Conservation (phyloP, 2,888 invertebrate genomes). For the Calephelis perditalis region DNA sequence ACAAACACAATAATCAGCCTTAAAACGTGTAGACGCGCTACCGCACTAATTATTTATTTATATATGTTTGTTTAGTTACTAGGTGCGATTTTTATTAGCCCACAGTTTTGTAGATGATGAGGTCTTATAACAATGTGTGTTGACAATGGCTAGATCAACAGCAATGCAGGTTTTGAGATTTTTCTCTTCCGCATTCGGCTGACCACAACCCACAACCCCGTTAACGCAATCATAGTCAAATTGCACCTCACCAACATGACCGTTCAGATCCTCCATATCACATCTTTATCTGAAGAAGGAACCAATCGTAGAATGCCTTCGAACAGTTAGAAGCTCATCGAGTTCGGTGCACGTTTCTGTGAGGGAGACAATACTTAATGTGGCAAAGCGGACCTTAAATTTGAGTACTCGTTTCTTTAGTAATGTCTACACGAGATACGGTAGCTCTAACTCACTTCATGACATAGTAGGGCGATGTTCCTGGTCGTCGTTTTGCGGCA, state of each 20-base stretch:
- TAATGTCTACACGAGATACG: neutral
- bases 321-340: neutral
- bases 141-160: neutral
- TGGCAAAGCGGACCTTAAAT: neutral
- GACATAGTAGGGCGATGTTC: neutral
- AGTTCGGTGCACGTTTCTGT: neutral
- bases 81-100: no score
- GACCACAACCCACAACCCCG: neutral
- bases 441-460: neutral
- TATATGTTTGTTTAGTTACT: no score
- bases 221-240: constrained; percentile 1
- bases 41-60: no score
- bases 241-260: constrained; percentile 7
- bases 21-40: no score
- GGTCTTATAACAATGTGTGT: neutral
- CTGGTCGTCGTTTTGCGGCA: neutral
- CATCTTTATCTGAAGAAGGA: constrained; percentile 1
- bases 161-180: constrained; percentile 7
- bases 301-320: constrained; percentile 7
- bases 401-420: neutral
- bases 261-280: constrained; percentile 12
- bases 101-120: constrained; percentile 12
- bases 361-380: neutral
- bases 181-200: neutral
- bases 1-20: no score